Evolutionary conservation across 1,140 invertebrate species (phyloP), one percentile per base, ranked within the genome.

Genomic region (Notospermus geniculatus): DNA sequence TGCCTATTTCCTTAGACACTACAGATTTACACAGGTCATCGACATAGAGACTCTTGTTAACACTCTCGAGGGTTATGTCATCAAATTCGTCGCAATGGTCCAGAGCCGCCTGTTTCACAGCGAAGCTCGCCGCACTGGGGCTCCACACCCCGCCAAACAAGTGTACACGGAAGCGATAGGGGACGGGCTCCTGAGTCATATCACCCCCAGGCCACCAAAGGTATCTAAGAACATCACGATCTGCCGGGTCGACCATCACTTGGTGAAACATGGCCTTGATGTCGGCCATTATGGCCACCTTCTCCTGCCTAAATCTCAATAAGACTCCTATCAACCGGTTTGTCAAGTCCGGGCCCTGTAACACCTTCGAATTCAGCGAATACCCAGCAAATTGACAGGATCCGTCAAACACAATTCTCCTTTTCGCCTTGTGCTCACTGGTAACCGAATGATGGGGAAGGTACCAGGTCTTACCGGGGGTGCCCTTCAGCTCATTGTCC

Each of bases 91-190:
- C 2, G 11, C 9, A 17, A 17, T 45, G 1, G 2, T 60, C 1
- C 46, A 25, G 7, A 13, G 27, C 32, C 1, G 22, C 45, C 1
- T 22, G 1, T 55, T 36, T 27, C 52, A 64, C 11, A 4, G 57
- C 62, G 43, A 55, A 64, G 23, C 28, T 60, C 2, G 45, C 43
- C 1, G n/a, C 22, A 22, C 62, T 41, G 7, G 62, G 58, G 19
- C 39, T 30, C 46, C 39, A 64, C 7, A 53, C 30, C 5, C 39
- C 57, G 28, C 62, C 62, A 27, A 64, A 64, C 13, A 60, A 17
- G 39, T 64, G 62, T 2, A 43, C 50, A 28, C 15, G 54, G 46
- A 64, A 60, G 32, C 62, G n/a, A 45, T 64, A 64, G 9, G 27
- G 5, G 5, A 32, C 27, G 9, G 30, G 11, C 39, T 53, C 27